These are phyloP conservation scores for Phanerotoma sp. DNA, from an alignment of 2,888 invertebrate species.

Conservation along the genomic window DNA sequence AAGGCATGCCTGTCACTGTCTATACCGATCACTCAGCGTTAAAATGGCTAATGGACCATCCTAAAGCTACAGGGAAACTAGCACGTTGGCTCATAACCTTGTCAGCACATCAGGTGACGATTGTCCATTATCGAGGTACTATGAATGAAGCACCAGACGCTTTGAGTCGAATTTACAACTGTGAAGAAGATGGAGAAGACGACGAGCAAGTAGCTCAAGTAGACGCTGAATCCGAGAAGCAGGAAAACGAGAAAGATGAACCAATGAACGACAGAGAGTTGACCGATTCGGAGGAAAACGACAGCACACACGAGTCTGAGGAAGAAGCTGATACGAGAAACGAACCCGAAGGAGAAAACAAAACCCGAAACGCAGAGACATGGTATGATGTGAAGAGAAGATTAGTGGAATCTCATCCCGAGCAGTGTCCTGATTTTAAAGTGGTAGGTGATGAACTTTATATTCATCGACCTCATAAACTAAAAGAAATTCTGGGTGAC, in stretches of 20 bases:
- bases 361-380: slow-evolving; percentile 14
- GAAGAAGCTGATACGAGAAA: neutral
- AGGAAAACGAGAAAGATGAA: no score
- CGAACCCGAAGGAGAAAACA: slow-evolving; percentile 13
- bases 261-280: no score
- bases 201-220: no score
- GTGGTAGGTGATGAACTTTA: slow-evolving; percentile 4
- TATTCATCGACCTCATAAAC: slow-evolving; percentile 14
- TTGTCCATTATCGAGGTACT: slow-evolving; percentile 25
- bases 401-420: neutral
- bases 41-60: neutral
- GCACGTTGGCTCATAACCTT: slow-evolving; percentile 29
- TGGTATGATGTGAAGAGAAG: slow-evolving; percentile 23
- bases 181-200: neutral
- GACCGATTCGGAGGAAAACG: no score
- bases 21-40: neutral
- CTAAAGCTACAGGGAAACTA: neutral
- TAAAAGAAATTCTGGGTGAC: slow-evolving; percentile 16
- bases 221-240: no score
- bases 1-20: neutral
- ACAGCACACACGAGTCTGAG: no score
- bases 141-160: slow-evolving; percentile 30
- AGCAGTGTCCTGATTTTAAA: slow-evolving; percentile 19
- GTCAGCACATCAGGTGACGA: slow-evolving; percentile 16
- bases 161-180: slow-evolving; percentile 20